A percentile compares a stretch with the other conserved stretches of the same genome.
These are phyloP conservation scores for Caenorhabditis remanei DNA, from an alignment of 1,140 invertebrate species.

Conservation along the genomic window DNA sequence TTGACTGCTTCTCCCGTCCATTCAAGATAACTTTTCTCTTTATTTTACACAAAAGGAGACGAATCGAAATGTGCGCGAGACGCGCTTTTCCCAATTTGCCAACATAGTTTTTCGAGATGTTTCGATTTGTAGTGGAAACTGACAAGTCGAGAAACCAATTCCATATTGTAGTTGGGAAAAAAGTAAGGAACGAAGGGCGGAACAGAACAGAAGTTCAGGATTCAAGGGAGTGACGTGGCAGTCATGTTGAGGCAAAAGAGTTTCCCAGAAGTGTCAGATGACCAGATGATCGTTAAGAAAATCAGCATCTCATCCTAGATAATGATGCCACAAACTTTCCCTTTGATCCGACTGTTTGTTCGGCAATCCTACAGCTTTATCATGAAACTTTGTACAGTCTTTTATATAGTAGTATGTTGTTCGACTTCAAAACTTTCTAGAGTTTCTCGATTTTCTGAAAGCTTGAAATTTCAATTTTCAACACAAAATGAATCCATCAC, in stretches of 20 bases:
- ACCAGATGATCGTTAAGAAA: slow-evolving; percentile 38
- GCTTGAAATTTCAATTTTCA: background rate
- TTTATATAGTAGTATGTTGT: background rate
- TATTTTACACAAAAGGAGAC: slow-evolving; percentile 41
- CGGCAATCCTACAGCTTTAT: slow-evolving; percentile 20
- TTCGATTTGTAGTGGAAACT: background rate
- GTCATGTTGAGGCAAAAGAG: background rate
- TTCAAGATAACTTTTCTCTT: slow-evolving; percentile 43
- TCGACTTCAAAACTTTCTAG: background rate
- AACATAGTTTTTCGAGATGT: background rate
- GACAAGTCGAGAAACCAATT: slow-evolving; percentile 23
- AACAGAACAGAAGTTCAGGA: background rate
- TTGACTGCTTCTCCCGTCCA: slow-evolving; percentile 17
- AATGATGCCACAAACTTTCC: slow-evolving; percentile 43
- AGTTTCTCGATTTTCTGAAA: background rate
- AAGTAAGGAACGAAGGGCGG: background rate
- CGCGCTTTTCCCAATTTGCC: slow-evolving; percentile 9
- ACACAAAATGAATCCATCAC: background rate
- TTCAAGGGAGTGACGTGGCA: background rate
- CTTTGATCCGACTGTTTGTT: slow-evolving; percentile 48
- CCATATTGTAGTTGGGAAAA: background rate
- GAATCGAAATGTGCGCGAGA: slow-evolving; percentile 22
- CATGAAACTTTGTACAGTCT: slow-evolving; percentile 30
- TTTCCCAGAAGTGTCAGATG: slow-evolving; percentile 31
- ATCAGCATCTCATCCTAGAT: background rate